phyloP scores from a whole-genome alignment of 35 echinoderm and acorn worm species.

The Diadema setosum region DNA sequence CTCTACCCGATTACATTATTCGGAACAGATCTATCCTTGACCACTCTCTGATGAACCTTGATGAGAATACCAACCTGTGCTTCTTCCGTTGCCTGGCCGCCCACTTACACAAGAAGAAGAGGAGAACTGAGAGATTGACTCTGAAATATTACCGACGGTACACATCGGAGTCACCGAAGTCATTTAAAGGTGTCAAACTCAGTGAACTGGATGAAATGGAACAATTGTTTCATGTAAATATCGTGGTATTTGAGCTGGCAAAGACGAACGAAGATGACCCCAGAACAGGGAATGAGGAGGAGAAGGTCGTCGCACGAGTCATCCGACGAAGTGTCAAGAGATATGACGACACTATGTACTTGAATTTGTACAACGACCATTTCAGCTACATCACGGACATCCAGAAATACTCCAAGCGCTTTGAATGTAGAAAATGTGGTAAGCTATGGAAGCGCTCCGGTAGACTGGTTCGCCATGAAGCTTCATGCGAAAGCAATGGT shows the following conservation, averaged over 20 bases:
- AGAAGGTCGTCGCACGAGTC: neutral
- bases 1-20: neutral
- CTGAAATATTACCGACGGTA: neutral
- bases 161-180: neutral
- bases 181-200: no score
- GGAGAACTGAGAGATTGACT: neutral
- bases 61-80: neutral
- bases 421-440: slow-evolving; percentile 1
- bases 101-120: neutral
- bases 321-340: slow-evolving; percentile 24
- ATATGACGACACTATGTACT: slow-evolving; percentile 52
- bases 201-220: no score
- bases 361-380: no score
- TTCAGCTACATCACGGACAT: slow-evolving; percentile 41
- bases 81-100: neutral
- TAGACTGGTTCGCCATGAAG: neutral
- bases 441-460: slow-evolving; percentile 18
- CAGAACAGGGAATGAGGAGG: neutral
- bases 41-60: no score
- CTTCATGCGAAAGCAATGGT: neutral
- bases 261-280: no score
- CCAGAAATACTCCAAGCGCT: slow-evolving; percentile 4
- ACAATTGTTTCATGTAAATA: neutral
- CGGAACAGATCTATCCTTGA: neutral
- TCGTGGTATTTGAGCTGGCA: neutral